A percentile compares a stretch with the other conserved stretches of the same genome.
These are phyloP conservation scores for Acropternis orthonyx DNA, from an alignment of 2,797 vertebrate species.

Conservation along the genomic window DNA sequence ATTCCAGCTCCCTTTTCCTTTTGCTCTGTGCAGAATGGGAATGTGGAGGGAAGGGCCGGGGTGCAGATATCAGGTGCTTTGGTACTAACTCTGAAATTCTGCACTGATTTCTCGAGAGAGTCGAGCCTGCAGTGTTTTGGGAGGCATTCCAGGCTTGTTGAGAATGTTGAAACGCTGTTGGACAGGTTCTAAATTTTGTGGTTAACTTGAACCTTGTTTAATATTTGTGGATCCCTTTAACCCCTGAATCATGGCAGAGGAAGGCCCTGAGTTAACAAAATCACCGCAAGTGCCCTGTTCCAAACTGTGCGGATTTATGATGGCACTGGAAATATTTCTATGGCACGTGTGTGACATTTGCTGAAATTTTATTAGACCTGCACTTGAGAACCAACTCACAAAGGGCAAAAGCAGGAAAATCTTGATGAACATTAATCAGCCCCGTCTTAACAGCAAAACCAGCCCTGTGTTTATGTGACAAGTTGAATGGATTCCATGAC, in stretches of 20 bases:
- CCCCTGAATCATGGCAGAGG: constrained; percentile 42
- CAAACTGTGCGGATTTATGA: neutral
- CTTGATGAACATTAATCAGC: neutral
- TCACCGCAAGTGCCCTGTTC: neutral
- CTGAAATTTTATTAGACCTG: neutral
- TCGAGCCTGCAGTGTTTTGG: neutral
- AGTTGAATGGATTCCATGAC: neutral
- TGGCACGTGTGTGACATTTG: neutral
- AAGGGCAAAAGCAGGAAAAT: neutral
- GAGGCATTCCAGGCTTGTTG: constrained; percentile 19
- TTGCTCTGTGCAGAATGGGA: accelerated
- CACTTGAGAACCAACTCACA: neutral
- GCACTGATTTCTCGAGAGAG: neutral
- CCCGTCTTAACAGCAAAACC: neutral
- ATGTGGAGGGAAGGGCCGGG: neutral
- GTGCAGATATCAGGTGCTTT: neutral
- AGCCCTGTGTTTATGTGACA: neutral
- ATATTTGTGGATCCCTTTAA: constrained; percentile 49
- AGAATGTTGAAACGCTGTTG: constrained; percentile 37
- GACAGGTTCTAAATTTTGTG: constrained; percentile 61
- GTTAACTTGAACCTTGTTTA: constrained; percentile 44
- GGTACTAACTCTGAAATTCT: neutral
- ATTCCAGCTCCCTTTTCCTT: neutral
- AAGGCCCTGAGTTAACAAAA: constrained; percentile 25
- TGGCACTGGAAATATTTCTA: neutral